These are phyloP conservation scores for Peromyscus polionotus DNA, from an alignment of 2,113 vertebrate species.

Conservation along the genomic window DNA sequence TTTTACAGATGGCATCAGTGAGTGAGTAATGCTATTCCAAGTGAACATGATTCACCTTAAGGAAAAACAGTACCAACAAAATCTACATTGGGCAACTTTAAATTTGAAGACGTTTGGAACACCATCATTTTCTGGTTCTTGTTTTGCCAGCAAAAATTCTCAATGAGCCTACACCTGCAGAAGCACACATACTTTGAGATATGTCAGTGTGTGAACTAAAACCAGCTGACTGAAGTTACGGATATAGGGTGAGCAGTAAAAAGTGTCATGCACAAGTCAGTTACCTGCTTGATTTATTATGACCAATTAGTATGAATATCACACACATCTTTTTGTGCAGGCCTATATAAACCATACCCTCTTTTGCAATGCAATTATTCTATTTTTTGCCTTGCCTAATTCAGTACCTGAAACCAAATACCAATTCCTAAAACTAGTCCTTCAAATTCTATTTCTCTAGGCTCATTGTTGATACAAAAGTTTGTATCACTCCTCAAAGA, in stretches of 20 bases:
- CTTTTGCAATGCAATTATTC: background rate
- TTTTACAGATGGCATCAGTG: slow-evolving; percentile 18
- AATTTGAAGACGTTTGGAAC: slow-evolving; percentile 10
- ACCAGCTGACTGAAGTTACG: background rate
- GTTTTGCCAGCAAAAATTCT: slow-evolving; percentile 36
- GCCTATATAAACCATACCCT: background rate
- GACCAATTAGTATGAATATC: background rate
- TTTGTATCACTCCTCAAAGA: background rate
- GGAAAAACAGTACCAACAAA: background rate
- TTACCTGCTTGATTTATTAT: background rate
- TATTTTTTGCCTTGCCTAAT: background rate
- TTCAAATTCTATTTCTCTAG: background rate
- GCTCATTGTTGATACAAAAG: background rate
- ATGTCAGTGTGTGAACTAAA: background rate
- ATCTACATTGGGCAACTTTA: background rate
- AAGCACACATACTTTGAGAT: background rate
- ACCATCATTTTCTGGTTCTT: slow-evolving; percentile 29
- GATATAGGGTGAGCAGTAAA: background rate
- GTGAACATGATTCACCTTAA: background rate
- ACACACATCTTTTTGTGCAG: background rate
- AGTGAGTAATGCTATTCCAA: background rate
- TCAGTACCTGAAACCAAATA: background rate
- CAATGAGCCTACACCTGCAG: slow-evolving; percentile 34
- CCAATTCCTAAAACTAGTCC: background rate
- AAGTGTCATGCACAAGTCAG: background rate